A percentile compares a stretch with the other conserved stretches of the same genome.
These are phyloP conservation scores for Dicyrtomina minuta DNA, from an alignment of 2,888 invertebrate genomes.

Conservation along the genomic window DNA sequence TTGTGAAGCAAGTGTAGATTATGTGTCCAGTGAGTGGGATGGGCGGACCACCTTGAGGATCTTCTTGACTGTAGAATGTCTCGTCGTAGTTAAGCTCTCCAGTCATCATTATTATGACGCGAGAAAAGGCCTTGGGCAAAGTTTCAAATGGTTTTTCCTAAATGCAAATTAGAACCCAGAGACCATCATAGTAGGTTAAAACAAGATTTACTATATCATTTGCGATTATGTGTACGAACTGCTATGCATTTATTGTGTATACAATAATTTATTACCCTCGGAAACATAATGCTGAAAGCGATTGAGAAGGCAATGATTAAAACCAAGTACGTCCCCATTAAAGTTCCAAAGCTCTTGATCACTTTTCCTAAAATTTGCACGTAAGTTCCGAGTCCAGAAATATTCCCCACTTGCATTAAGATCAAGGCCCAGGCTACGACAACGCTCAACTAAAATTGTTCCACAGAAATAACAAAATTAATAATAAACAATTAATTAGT, in stretches of 20 bases:
- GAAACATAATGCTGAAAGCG: slow-evolving; percentile 29
- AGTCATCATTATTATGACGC: slow-evolving; percentile 32
- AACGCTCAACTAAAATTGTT: slow-evolving; percentile 16
- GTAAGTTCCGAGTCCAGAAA: slow-evolving; percentile 26
- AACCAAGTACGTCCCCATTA: slow-evolving; percentile 28
- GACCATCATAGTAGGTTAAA: neutral
- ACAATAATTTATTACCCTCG: slow-evolving; percentile 15
- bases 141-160: slow-evolving; percentile 32
- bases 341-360: slow-evolving; percentile 18
- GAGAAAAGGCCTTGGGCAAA: slow-evolving; percentile 19
- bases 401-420: slow-evolving; percentile 30
- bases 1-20: slow-evolving; percentile 20
- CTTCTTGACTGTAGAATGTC: slow-evolving; percentile 27
- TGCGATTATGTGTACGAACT: neutral
- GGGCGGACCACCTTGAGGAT: neutral
- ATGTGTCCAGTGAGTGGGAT: slow-evolving; percentile 26
- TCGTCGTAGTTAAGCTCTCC: slow-evolving; percentile 29
- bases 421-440: slow-evolving; percentile 27
- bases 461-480: no score
- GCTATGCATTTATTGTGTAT: neutral
- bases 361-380: slow-evolving; percentile 30
- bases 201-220: neutral
- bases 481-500: no score
- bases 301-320: slow-evolving; percentile 33
- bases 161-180: neutral